Conservation (phyloP, 2,888 invertebrate species). For the Copidosoma aretas region DNA sequence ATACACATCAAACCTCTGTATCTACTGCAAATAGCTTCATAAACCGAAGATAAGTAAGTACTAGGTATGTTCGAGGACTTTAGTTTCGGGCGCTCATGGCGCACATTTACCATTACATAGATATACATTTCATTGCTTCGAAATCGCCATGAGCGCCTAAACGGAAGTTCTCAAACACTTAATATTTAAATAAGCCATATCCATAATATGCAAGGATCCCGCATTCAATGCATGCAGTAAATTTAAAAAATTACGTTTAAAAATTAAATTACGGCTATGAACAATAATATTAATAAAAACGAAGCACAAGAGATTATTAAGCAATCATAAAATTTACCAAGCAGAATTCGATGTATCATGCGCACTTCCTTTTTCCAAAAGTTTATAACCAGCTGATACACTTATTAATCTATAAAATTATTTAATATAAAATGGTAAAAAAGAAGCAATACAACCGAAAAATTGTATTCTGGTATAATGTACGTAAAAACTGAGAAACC, state of each 20-base stretch:
- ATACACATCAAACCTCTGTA: neutral
- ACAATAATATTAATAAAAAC: slow-evolving; percentile 6
- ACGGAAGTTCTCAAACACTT: too few relatives aligned
- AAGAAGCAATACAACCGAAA: slow-evolving; percentile 13
- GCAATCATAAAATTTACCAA: slow-evolving; percentile 1
- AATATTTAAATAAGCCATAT: too few relatives aligned
- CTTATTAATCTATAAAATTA: slow-evolving; percentile 11
- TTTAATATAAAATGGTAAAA: neutral
- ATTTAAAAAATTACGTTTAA: neutral
- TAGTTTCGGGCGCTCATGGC: too few relatives aligned
- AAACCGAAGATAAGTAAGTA: too few relatives aligned
- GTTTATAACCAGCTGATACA: slow-evolving; percentile 6
- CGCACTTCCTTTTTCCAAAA: slow-evolving; percentile 7
- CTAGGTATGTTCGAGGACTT: too few relatives aligned
- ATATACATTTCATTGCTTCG: too few relatives aligned
- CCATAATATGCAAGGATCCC: slow-evolving; percentile 1
- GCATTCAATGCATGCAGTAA: slow-evolving; percentile 3
- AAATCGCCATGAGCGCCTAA: too few relatives aligned
- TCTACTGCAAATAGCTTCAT: too few relatives aligned
- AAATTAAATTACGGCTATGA: neutral
- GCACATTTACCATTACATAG: too few relatives aligned
- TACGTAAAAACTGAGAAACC: slow-evolving; percentile 18
- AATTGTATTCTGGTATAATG: slow-evolving; percentile 23
- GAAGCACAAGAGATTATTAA: neutral
- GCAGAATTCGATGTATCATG: slow-evolving; percentile 3